These are phyloP conservation scores for Agrotis exclamationis DNA, from an alignment of 2,888 invertebrate genomes.

Conservation along the genomic window DNA sequence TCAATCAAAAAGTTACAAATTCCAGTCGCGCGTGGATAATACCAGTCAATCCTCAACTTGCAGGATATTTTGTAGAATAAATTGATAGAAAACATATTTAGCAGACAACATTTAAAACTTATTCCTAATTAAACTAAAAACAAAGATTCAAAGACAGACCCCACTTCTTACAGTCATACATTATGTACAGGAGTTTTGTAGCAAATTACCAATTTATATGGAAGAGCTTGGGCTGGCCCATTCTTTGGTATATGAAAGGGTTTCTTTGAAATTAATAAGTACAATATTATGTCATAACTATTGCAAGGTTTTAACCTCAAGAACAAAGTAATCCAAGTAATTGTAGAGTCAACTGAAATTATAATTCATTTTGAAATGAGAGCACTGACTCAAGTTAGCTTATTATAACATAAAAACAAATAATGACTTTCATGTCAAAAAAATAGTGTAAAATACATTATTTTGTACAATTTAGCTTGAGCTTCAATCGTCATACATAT, in stretches of 20 bases:
- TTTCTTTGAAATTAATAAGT: slow-evolving; percentile 46
- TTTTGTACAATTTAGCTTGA: slow-evolving; percentile 60
- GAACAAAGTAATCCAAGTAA: slow-evolving; percentile 26
- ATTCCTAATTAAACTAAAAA: slow-evolving; percentile 56
- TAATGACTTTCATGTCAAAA: slow-evolving; percentile 41
- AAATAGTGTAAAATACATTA: slow-evolving; percentile 25
- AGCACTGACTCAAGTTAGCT: slow-evolving; percentile 24
- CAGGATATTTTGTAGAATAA: slow-evolving; percentile 50
- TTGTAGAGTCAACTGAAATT: slow-evolving; percentile 20
- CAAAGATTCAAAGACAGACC: slow-evolving; percentile 58
- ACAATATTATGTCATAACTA: slow-evolving; percentile 33
- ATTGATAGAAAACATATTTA: slow-evolving; percentile 67
- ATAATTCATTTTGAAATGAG: slow-evolving; percentile 21
- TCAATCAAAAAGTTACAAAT: no score
- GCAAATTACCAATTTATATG: slow-evolving; percentile 46
- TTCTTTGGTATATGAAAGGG: slow-evolving; percentile 61
- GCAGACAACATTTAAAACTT: slow-evolving; percentile 64
- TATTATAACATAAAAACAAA: slow-evolving; percentile 48
- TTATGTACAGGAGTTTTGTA: slow-evolving; percentile 58
- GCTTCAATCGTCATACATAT: slow-evolving; percentile 54
- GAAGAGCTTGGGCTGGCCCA: slow-evolving; percentile 43
- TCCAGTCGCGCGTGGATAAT: slow-evolving; percentile 10
- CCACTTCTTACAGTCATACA: slow-evolving; percentile 54
- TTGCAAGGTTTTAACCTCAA: slow-evolving; percentile 19
- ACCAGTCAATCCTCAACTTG: slow-evolving; percentile 25